Evolutionary conservation across 2,113 vertebrate species (phyloP), one percentile per base, ranked within the genome.

Genomic region (Ageneiosus marmoratus): DNA sequence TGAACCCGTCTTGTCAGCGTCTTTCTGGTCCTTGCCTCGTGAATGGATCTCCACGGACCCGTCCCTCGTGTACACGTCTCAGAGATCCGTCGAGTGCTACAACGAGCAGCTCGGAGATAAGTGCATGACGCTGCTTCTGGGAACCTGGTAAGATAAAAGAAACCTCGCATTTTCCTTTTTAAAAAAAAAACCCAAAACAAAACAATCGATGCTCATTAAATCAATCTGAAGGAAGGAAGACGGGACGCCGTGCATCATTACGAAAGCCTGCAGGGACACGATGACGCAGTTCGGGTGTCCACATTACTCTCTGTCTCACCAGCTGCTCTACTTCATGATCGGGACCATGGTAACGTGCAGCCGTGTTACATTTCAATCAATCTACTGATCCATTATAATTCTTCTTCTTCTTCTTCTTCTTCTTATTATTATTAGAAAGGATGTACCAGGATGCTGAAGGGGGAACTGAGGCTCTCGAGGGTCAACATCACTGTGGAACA

Each of bases 271-370:
- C 65, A 87, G 88, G 44, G 93, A 91, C 58, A 89, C 93, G 53
- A 95, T 96, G 96, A 96, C 95, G 0, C 90, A 74, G 0, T 91
- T 93, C 0, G 92, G 93, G 20, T 95, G 95, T 86, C 92, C 90
- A 0, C 89, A 92, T 85, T 97, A 97, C 74, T 91, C 89, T 0
- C 89, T 97, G 46, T 96, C 96, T 34, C 96, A 97, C 87, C 96
- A 97, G 90, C 92, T 96, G 80, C 93, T 97, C 53, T 96, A 96
- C 92, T 96, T 96, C 88, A 93, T 96, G 88, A 91, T 92, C 0
- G 95, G 95, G 24, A 89, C 89, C 22, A 92, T 95, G 94, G 96
- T 96, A 87, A 89, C 32, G 37, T 48, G 10, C 22, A 48, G 41
- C 69, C 44, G 22, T 34, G 24, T 27, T 27, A 27, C 8, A 18